Base-by-base conservation (phyloP, 2,113 vertebrate species). In the Balaeniceps rex region DNA sequence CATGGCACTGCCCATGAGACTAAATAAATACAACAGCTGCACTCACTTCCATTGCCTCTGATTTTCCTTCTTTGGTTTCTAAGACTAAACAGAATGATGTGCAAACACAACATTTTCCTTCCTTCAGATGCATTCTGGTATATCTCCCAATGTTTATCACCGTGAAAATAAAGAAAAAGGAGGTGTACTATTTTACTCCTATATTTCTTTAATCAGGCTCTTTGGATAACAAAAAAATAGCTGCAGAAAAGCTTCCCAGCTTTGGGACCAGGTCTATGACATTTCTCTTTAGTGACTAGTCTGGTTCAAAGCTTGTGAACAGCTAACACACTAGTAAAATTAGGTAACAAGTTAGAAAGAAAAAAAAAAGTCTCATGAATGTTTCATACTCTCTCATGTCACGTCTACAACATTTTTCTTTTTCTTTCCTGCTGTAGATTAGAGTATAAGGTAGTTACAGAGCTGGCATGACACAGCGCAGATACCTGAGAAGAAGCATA, bases 121-220 rank as follows among this genome's bases (percentile, higher is more conserved):
- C 19, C 36, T 85, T 77, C 44, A 83, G 21, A 60, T 66, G 21
- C 33, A 55, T 90, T 84, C n/a, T 66, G 61, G 71, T 74, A 13
- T 63, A 76, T 77, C 54, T 61, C 23, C 31, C 3, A 8, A 14
- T 18, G 33, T 75, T 89, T 81, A 57, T 77, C 31, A 66, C 11
- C 1, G 2, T 46, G 66, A n/a, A 12, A 83, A 57, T 74, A 87
- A 92, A 85, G 33, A 76, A 72, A 81, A 83, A 74, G 12, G 25
- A 51, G 29, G 10, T 11, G 9, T 42, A 76, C 49, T 44, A 19
- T 78, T 94, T 93, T 61, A 85, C 33, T 63, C 63, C 47, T 66
- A 13, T 87, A 86, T 97, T 97, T 82, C 76, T 96, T 97, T 96
- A 95, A 97, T 83, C 49, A 91, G 46, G 52, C 96, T 95, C 61